Base-by-base conservation (phyloP, 2,113 vertebrate species). In the Solenodon paradoxus region DNA sequence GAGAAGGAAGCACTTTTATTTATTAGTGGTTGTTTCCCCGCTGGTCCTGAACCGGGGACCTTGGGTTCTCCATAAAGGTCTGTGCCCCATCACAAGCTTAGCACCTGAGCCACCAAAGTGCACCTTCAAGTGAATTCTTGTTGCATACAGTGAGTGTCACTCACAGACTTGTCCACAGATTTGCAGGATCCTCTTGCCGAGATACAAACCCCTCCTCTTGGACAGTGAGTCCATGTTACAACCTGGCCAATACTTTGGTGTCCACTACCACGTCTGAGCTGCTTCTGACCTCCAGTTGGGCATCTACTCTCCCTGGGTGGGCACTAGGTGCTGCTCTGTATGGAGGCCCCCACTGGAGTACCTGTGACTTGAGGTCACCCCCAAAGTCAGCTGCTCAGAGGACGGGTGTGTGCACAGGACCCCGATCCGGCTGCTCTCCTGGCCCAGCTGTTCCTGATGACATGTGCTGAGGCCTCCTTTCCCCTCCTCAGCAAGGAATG, bases 401-500 rank as follows among this genome's bases (percentile, higher is more conserved):
- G 79, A 2, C 10, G 47, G 49, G 55, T 63, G 38, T 38, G 81
- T 30, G 47, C 5, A 3, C 42, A 19, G 61, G 64, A 40, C 55
- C 38, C 20, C 9, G 66, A 15, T 1, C 19, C 10, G 47, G 49
- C 30, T 3, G 9, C 15, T 32, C 20, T 16, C 35, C 40, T 15
- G 4, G 22, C 72, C 71, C 5, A 9, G 71, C 6, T 5, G 38
- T 16, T n/a, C n/a, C 79, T 26, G 1, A 16, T 6, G 24, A 7
- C 22, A 0, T 1, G 5, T 49, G 68, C 75, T 90, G 38, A 94
- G 26, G 12, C 26, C 15, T 45, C 13, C 38, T 16, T 13, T 57
- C 3, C 7, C 32, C 7, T 63, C n/a, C 81, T 7, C 93, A 98
- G 98, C 66, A 7, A 63, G 40, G 49, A 98, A 97, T 9, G 2